phyloP scores from a whole-genome alignment of 2,888 invertebrate species.

The Muschampia plurimacula region DNA sequence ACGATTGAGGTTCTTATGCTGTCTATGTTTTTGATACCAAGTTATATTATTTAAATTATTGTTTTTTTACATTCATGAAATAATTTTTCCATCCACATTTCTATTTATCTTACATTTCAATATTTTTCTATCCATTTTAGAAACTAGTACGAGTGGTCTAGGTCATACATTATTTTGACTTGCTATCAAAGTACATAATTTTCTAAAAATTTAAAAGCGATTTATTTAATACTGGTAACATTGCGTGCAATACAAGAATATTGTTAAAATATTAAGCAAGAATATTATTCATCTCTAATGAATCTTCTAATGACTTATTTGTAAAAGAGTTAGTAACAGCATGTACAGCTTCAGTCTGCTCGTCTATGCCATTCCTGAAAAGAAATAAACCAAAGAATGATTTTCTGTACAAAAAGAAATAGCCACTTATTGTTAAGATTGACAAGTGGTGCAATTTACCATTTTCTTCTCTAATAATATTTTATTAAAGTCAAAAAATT shows the following conservation, averaged over 20 bases:
- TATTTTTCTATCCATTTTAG: no score
- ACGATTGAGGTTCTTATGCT: no score
- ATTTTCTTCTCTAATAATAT: not conserved
- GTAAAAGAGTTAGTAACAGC: constrained; percentile 62
- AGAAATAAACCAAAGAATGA: not conserved
- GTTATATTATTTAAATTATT: no score
- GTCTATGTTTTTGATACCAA: no score
- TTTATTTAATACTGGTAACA: constrained; percentile 21
- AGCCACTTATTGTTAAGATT: no score
- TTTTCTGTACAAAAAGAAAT: not conserved
- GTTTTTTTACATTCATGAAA: no score
- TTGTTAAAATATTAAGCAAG: constrained; percentile 54
- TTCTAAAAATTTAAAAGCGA: constrained; percentile 16
- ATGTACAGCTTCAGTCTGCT: constrained; percentile 59
- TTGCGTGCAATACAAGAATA: not conserved
- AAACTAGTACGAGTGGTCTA: no score
- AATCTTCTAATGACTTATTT: constrained; percentile 64
- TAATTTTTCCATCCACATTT: no score
- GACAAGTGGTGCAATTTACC: no score
- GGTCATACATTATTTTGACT: not conserved
- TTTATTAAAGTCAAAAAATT: no score
- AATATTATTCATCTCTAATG: constrained; percentile 62
- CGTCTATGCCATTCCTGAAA: constrained; percentile 66
- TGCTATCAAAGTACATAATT: not conserved
- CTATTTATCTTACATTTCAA: no score